Percentiles rank a stretch among this genome's conserved stretches.
Conservation (phyloP, 2,888 invertebrate species). For the Microctonus hyperodae region DNA sequence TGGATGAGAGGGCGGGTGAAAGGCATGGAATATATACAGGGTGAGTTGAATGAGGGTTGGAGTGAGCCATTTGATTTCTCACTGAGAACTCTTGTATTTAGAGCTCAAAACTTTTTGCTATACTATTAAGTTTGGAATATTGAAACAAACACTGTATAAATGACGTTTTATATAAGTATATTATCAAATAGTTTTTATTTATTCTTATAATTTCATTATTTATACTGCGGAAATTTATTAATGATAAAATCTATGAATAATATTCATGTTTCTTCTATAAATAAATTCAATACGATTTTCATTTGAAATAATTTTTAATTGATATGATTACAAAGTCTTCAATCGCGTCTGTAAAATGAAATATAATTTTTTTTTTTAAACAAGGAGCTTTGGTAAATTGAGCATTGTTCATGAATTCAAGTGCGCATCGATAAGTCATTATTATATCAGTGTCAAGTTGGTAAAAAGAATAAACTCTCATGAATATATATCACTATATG, state of each 20-base stretch:
- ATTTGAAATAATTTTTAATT: neutral
- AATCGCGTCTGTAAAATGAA: too few relatives aligned
- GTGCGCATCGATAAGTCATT: slow-evolving; percentile 34
- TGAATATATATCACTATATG: slow-evolving; percentile 13
- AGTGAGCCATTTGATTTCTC: neutral
- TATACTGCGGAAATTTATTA: too few relatives aligned
- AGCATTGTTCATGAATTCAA: slow-evolving; percentile 30
- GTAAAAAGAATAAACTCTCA: slow-evolving; percentile 21
- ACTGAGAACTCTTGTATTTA: slow-evolving; percentile 4
- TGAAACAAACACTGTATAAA: neutral
- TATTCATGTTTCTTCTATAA: too few relatives aligned
- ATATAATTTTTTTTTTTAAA: neutral
- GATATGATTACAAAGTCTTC: neutral
- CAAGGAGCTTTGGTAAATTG: neutral
- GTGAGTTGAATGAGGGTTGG: slow-evolving; percentile 17
- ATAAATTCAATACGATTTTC: neutral
- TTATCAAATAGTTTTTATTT: neutral
- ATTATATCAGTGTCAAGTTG: slow-evolving; percentile 30
- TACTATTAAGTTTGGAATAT: neutral
- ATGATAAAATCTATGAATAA: too few relatives aligned
- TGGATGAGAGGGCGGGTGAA: slow-evolving; percentile 18
- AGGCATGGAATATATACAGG: slow-evolving; percentile 24
- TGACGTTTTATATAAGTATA: neutral
- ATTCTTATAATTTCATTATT: neutral
- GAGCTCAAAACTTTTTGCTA: neutral